A percentile compares a stretch with the other conserved stretches of the same genome.
Evolutionary conservation across 2,888 invertebrate species (phyloP).

Genomic region (Scaptomyza cyrtandrae): DNA sequence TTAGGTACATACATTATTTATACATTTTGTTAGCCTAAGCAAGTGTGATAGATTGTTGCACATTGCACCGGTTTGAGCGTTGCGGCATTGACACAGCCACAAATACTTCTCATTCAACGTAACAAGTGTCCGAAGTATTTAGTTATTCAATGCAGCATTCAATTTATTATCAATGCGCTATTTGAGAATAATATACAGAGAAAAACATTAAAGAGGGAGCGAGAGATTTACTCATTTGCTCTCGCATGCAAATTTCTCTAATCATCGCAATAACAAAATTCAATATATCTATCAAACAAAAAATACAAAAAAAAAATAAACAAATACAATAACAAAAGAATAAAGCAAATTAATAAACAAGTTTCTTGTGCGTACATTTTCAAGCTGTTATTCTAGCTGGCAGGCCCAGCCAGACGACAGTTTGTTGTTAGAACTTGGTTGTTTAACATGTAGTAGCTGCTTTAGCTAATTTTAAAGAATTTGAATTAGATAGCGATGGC

Average conservation of each 20-base stretch:
- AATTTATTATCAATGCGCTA: slow-evolving; percentile 28
- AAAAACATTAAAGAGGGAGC: neutral
- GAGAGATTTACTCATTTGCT: slow-evolving; percentile 3
- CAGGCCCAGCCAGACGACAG: slow-evolving; percentile 47
- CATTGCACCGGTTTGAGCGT: slow-evolving; percentile 8
- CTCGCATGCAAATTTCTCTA: slow-evolving; percentile 48
- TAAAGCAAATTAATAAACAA: slow-evolving; percentile 68
- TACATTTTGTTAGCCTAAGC: slow-evolving; percentile 23
- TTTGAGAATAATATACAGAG: slow-evolving; percentile 6
- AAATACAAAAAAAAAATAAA: slow-evolving; percentile 11
- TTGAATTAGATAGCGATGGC: slow-evolving; percentile 34
- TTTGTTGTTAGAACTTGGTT: slow-evolving; percentile 72
- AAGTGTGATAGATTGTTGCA: slow-evolving; percentile 11
- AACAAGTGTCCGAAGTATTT: slow-evolving; percentile 8
- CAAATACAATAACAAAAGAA: slow-evolving; percentile 38
- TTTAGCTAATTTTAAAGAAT: slow-evolving; percentile 19
- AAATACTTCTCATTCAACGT: slow-evolving; percentile 43
- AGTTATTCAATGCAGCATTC: slow-evolving; percentile 27
- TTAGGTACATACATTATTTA: slow-evolving; percentile 23
- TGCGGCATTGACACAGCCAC: slow-evolving; percentile 36
- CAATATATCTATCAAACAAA: slow-evolving; percentile 47
- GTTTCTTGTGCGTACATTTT: slow-evolving; percentile 73
- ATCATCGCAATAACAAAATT: slow-evolving; percentile 55
- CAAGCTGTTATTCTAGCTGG: slow-evolving; percentile 37
- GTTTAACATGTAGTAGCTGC: slow-evolving; percentile 44